Evolutionary conservation across 2,888 invertebrate genomes (phyloP).

Genomic region (Doris montereyensis): DNA sequence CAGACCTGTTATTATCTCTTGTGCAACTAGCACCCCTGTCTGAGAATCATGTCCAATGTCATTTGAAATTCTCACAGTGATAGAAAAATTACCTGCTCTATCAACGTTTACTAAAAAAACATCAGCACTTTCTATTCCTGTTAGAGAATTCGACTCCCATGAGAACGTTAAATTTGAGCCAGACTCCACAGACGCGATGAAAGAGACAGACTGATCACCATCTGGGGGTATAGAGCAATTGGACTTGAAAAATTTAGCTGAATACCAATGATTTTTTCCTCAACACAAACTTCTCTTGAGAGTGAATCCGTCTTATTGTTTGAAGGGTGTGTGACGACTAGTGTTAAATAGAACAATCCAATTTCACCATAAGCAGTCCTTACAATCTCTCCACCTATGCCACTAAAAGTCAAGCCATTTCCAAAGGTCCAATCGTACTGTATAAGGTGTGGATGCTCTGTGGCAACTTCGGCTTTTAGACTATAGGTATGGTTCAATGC

Average conservation of each 20-base stretch:
- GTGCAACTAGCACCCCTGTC: conserved; percentile 3
- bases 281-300: conserved; percentile 28
- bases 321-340: conserved; percentile 42
- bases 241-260: conserved; percentile 25
- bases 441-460: conserved; percentile 31
- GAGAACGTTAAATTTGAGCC: conserved; percentile 35
- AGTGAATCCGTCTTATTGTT: not conserved
- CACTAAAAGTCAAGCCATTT: conserved; percentile 28
- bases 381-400: conserved; percentile 14
- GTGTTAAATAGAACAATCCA: conserved; percentile 45
- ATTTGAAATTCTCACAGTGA: conserved; percentile 37
- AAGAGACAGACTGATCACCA: not conserved
- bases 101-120: conserved; percentile 30
- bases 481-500: not conserved
- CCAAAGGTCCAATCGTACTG: conserved; percentile 43
- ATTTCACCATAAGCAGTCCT: conserved; percentile 34
- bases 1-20: conserved; percentile 29
- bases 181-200: conserved; percentile 19
- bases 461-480: conserved; percentile 35
- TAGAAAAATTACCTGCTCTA: conserved; percentile 18
- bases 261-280: conserved; percentile 26
- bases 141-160: not conserved
- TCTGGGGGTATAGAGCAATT: conserved; percentile 22
- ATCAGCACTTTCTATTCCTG: not conserved
- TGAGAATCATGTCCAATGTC: conserved; percentile 7